A percentile compares a stretch with the other conserved stretches of the same genome.
These are phyloP conservation scores for Tragelaphus imberbis DNA, from an alignment of 2,113 vertebrate species.

Conservation along the genomic window DNA sequence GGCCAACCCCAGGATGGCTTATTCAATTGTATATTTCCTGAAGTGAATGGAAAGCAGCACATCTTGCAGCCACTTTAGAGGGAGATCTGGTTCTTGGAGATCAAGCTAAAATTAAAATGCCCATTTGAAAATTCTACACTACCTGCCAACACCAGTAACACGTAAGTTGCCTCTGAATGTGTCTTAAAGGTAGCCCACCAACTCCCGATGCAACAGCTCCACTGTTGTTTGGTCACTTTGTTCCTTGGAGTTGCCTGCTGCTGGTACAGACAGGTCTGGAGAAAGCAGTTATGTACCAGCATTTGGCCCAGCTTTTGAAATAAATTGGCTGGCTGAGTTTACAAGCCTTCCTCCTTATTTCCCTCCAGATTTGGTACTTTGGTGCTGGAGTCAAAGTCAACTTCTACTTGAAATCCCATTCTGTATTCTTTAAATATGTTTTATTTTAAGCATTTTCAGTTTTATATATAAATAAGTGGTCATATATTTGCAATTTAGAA, in stretches of 20 bases:
- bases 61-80: background rate
- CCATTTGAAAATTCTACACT: background rate
- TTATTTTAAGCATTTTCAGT: slow-evolving; percentile 21
- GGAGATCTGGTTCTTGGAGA: background rate
- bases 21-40: background rate
- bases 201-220: background rate
- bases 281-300: background rate
- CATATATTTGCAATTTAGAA: background rate
- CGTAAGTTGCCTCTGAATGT: background rate
- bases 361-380: background rate
- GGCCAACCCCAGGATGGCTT: background rate
- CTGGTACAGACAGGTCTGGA: background rate
- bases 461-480: background rate
- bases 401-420: background rate
- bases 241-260: background rate
- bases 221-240: background rate
- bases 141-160: background rate
- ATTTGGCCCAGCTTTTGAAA: background rate
- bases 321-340: background rate
- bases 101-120: background rate
- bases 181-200: background rate
- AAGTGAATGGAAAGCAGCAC: background rate
- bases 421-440: background rate
- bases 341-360: background rate
- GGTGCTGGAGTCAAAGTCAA: background rate